Evolutionary conservation across 2,113 vertebrate genomes (phyloP), one percentile per base, ranked within the genome.

Genomic region (Cephalopholis sonnerati): DNA sequence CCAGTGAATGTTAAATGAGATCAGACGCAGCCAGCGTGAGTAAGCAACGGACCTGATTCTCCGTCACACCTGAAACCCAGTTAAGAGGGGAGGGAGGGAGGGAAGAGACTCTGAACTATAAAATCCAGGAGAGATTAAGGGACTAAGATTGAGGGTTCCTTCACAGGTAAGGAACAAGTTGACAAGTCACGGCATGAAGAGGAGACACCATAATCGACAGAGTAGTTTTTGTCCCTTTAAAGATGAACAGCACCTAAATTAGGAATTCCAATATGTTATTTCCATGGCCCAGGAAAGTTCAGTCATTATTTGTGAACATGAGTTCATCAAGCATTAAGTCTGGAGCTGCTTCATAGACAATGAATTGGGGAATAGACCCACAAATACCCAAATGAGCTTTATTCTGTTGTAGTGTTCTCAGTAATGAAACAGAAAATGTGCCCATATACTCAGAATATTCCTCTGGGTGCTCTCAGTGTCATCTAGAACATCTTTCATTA

Each of bases 1-100:
- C 83, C 69, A 54, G 66, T 62, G 78, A 82, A 86, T 84, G 71
- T 69, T 81, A 78, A 86, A 91, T 74, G 79, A 86, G 90, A 87
- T 86, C 17, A 64, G 75, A 84, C 11, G 44, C 62, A 57, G 27
- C 73, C 75, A 15, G 71, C 2, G 71, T 29, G 81, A 25, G 78
- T 24, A n/a, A 83, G 54, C 63, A 8, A 6, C 3, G 7, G 76
- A 66, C 75, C 17, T 1, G 74, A 41, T 48, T 39, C 79, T 4
- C 18, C 16, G 13, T 83, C 80, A 63, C 76, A 79, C 79, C 88
- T 74, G 73, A 70, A 84, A 36, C 72, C 39, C 18, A 0, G 5
- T 20, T 5, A 4, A n/a, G 73, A 81, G 77, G 65, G 53, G 64
- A 79, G 39, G 24, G 24, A n/a, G n/a, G 41, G 11, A 12, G 11